Evolutionary conservation across 2,888 invertebrate species (phyloP).

Genomic region (Microplitis deprimator): DNA sequence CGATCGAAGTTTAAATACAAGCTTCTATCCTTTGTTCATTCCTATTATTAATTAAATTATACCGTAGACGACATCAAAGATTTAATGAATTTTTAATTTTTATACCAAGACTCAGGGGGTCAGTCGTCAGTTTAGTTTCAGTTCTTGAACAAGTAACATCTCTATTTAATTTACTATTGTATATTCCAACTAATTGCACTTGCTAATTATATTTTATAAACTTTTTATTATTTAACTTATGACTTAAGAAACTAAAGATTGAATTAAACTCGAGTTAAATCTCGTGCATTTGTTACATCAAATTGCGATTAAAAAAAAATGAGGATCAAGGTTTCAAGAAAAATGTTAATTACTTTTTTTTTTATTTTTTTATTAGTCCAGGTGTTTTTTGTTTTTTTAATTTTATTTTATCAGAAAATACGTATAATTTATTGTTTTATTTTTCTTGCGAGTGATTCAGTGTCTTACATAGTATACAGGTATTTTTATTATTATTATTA

Average conservation of each 20-base stretch:
- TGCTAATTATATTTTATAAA: not conserved
- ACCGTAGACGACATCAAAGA: no score
- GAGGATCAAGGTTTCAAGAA: not conserved
- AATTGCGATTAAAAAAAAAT: not conserved
- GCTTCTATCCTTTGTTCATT: no score
- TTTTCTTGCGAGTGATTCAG: constrained; percentile 48
- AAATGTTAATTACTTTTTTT: constrained; percentile 28
- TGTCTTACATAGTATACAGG: constrained; percentile 47
- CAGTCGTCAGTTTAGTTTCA: not conserved
- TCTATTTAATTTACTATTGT: not conserved
- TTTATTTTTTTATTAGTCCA: constrained; percentile 31
- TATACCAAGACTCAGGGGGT: no score
- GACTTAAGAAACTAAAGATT: not conserved
- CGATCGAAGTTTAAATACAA: no score
- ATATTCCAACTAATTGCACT: not conserved
- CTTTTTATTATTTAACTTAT: not conserved
- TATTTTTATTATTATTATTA: constrained; percentile 39
- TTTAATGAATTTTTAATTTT: no score
- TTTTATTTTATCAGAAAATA: constrained; percentile 64
- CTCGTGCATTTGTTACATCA: not conserved
- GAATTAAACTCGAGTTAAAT: not conserved
- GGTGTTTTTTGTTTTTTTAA: constrained; percentile 49
- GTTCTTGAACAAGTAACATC: not conserved
- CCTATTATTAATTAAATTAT: no score
- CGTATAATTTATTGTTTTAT: constrained; percentile 59